Conservation (phyloP, 1,140 invertebrate genomes). For the Megalopta genalis region DNA sequence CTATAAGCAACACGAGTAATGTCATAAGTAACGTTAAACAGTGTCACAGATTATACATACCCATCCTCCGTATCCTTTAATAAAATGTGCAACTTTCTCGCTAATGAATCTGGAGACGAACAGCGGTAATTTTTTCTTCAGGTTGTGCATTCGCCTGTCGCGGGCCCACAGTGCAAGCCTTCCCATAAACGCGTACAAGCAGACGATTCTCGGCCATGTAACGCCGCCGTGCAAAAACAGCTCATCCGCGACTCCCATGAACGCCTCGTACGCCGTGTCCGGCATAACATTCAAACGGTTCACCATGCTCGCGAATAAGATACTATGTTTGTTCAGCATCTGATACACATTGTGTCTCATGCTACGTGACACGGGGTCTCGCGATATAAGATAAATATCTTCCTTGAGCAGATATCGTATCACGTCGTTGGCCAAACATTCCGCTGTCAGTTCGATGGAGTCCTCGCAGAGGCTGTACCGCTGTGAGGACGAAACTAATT, state of each 20-base stretch:
- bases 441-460: slow-evolving; percentile 74
- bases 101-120: slow-evolving; percentile 77
- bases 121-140: slow-evolving; percentile 76
- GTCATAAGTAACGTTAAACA: neutral
- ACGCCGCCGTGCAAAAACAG: slow-evolving; percentile 81
- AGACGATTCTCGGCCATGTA: slow-evolving; percentile 84
- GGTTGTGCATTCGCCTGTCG: slow-evolving; percentile 77
- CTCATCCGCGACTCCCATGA: slow-evolving; percentile 82
- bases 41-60: slow-evolving; percentile 58
- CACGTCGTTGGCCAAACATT: slow-evolving; percentile 75
- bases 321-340: slow-evolving; percentile 82
- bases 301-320: slow-evolving; percentile 83
- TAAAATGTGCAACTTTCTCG: slow-evolving; percentile 76
- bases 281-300: slow-evolving; percentile 81
- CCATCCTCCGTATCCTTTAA: slow-evolving; percentile 78
- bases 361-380: slow-evolving; percentile 75
- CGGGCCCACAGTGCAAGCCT: slow-evolving; percentile 81
- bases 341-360: slow-evolving; percentile 80
- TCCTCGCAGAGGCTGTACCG: slow-evolving; percentile 71
- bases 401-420: slow-evolving; percentile 78
- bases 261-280: slow-evolving; percentile 81
- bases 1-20: neutral
- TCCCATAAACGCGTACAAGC: slow-evolving; percentile 83
- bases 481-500: slow-evolving; percentile 63
- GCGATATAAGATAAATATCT: slow-evolving; percentile 77